A percentile compares a stretch with the other conserved stretches of the same genome.
These are phyloP conservation scores for Anagrus nilaparvatae DNA, from an alignment of 1,140 invertebrate species.

Conservation along the genomic window DNA sequence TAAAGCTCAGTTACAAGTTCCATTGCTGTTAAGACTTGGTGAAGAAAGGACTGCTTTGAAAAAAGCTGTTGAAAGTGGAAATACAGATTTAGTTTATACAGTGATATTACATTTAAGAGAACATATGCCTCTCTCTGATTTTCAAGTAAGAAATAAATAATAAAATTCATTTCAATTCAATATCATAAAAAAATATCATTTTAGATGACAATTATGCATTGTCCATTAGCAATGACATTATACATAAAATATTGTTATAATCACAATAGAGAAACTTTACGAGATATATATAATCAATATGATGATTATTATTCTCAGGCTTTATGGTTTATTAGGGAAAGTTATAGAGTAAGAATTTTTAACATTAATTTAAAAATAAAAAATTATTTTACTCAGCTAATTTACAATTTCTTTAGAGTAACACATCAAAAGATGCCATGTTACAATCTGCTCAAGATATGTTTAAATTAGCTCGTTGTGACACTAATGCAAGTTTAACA, in stretches of 20 bases:
- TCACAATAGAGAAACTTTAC: conserved; percentile 69
- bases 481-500: conserved; percentile 64
- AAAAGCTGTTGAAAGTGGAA: conserved; percentile 90
- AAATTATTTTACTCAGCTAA: background rate
- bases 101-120: conserved; percentile 76
- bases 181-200: conserved; percentile 20
- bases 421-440: conserved; percentile 31
- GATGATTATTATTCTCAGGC: conserved; percentile 82
- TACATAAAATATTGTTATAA: conserved; percentile 83
- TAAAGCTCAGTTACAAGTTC: conserved; percentile 78
- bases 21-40: conserved; percentile 72
- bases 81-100: conserved; percentile 85
- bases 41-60: conserved; percentile 69
- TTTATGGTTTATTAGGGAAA: conserved; percentile 60
- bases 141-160: conserved; percentile 48
- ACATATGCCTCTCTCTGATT: conserved; percentile 70
- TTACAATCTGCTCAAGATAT: conserved; percentile 38
- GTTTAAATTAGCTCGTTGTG: conserved; percentile 74
- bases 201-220: conserved; percentile 74
- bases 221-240: conserved; percentile 73
- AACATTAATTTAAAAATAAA: conserved; percentile 1
- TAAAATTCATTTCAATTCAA: background rate
- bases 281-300: conserved; percentile 80
- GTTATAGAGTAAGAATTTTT: conserved; percentile 42
- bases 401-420: conserved; percentile 24